These are phyloP conservation scores for Yponomeuta malinellus DNA, from an alignment of 2,888 invertebrate species.

Conservation along the genomic window DNA sequence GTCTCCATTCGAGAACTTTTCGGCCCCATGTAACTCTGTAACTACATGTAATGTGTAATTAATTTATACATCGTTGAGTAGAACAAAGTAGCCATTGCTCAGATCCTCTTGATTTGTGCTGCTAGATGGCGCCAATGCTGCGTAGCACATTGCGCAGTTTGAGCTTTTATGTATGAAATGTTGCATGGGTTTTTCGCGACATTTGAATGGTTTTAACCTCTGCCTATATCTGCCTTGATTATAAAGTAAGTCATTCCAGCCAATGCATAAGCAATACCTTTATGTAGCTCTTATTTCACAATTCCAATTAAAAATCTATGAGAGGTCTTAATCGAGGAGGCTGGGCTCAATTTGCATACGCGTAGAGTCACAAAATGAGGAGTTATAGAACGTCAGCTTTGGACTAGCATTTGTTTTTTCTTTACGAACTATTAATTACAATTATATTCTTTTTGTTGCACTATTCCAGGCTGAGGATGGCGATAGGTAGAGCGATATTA, in stretches of 20 bases:
- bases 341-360: slow-evolving; percentile 47
- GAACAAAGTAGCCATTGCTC: neutral
- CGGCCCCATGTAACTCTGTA: too few relatives aligned
- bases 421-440: too few relatives aligned
- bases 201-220: neutral
- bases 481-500: too few relatives aligned
- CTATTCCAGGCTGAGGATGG: too few relatives aligned
- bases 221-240: neutral
- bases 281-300: slow-evolving; percentile 6
- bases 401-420: neutral
- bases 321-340: slow-evolving; percentile 32
- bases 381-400: neutral
- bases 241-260: neutral
- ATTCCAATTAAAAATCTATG: slow-evolving; percentile 21
- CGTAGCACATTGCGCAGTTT: too few relatives aligned
- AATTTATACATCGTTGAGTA: neutral
- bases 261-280: neutral
- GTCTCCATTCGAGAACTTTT: too few relatives aligned
- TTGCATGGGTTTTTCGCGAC: too few relatives aligned
- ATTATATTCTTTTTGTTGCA: too few relatives aligned
- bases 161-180: too few relatives aligned
- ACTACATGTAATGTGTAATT: too few relatives aligned
- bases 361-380: slow-evolving; percentile 28
- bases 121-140: too few relatives aligned
- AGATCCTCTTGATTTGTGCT: too few relatives aligned